Base-by-base conservation (phyloP, 2,888 invertebrate species). In the Argyresthia goedartella region DNA sequence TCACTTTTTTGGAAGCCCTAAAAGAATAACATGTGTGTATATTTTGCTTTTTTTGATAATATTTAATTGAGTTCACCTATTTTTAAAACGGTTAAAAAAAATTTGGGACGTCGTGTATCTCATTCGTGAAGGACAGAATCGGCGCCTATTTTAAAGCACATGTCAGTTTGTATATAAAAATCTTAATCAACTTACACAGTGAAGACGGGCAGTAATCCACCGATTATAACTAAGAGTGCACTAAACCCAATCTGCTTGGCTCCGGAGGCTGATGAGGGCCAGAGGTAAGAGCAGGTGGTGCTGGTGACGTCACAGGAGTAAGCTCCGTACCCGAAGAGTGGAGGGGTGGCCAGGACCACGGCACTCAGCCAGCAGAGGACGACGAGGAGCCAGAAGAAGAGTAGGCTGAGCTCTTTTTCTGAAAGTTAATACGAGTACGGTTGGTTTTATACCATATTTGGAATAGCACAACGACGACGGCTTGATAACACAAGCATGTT, bases 251-350 rank as follows among this genome's bases (percentile, higher is more conserved):
- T 65, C 49, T 87, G 80, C 54, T 73, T 76, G 11, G 77, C 71
- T 56, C 76, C 77, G 47, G 79, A 76, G 46, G 65, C 60, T 1
- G 61, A 52, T 1, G 84, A 72, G 4, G 87, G 81, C 88, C 88
- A 88, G 36, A 84, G 69, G 36, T 86, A 69, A 1, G 84, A 71
- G 60, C 89, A 89, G 8, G 69, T 61, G 4, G 87, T 85, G 9
- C 86, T 84, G 2, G 84, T 87, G 3, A 81, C 63, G 57, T 88
- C 89, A 62, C 88, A 88, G 14, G 82, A 78, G 57, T 84, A 89
- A 48, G 74, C 60, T 42, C 88, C 88, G 57, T 84, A 87, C 1
- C 85, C 84, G 55, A 84, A 84, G 9, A 88, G 62, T 0, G 89
- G 88, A 1, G 88, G 87, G 4, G 73, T 73, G 1, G 88, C 74